Base-by-base conservation (phyloP, 2,888 invertebrate species). In the Cheilosia grossa region DNA sequence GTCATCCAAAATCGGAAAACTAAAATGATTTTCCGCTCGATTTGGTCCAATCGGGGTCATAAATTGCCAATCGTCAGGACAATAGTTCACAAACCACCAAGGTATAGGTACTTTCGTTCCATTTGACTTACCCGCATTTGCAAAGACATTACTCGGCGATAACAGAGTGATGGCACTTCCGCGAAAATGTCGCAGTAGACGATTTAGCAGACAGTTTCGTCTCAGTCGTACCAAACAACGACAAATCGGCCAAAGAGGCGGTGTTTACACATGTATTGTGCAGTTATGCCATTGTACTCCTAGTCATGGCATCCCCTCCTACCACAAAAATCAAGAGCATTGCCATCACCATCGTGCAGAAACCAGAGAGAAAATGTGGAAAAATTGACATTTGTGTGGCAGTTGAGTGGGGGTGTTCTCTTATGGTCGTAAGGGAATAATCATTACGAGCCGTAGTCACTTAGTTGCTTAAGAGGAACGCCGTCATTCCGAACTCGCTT, bases 31-130 rank as follows among this genome's bases (percentile, higher is more conserved):
- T 58, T 42, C 24, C 70, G 37, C 37, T 70, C 70, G 37, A 70
- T 70, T 70, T 70, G 51, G 49, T 17, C 40, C 27, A 21, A 40
- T 37, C 58, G 70, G 49, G 59, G 58, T 70, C 58, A 70, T 70
- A 70, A 70, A 70, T 70, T 70, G 70, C 49, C 70, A 70, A 70
- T 59, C 59, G 37, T 17, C n/a, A 21, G 5, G 53, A n/a, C 9
- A 54, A 44, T 56, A 67, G 40, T 66, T 53, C 19, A 27, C 27
- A 54, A 19, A 7, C 3, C 27, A 27, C 17, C 30, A 54, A 17
- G 15, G 19, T 51, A 24, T 24, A 21, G 27, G 30, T 44, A n/a
- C 27, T 56, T 69, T 42, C 44, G n/a, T 54, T 56, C 30, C 54
- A 21, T 44, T 30, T 56, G 69, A 69, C 69, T 56, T n/a, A 6